phyloP scores from a whole-genome alignment of 2,888 invertebrate species.

The Drosophila macrospina region DNA sequence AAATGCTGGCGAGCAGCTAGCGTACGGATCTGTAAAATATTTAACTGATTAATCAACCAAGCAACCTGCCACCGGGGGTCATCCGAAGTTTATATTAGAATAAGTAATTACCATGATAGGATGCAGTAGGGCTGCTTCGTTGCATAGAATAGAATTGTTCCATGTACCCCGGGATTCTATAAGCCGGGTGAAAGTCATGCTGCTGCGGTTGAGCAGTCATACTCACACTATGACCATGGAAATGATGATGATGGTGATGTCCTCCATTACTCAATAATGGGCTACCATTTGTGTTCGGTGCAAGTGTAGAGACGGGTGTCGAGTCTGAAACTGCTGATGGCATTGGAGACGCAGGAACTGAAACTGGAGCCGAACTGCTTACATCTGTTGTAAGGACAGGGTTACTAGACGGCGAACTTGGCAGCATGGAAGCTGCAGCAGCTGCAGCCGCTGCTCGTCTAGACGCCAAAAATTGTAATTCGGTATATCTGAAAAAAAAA shows the following conservation, averaged over 20 bases:
- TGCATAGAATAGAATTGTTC: constrained; percentile 91
- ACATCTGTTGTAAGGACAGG: constrained; percentile 62
- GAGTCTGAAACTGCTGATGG: constrained; percentile 40
- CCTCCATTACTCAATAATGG: constrained; percentile 40
- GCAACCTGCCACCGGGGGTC: too few species aligned
- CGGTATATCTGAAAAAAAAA: constrained; percentile 84
- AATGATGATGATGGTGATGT: constrained; percentile 63
- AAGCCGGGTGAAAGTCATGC: constrained; percentile 88
- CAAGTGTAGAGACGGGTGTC: constrained; percentile 22
- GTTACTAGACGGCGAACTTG: constrained; percentile 57
- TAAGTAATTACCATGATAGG: constrained; percentile 88
- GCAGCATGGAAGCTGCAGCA: constrained; percentile 85
- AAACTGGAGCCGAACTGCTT: constrained; percentile 49
- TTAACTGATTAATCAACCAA: neutral
- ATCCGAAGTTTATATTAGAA: too few species aligned
- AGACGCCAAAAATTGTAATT: constrained; percentile 85
- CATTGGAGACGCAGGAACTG: constrained; percentile 17
- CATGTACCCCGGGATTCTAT: constrained; percentile 91
- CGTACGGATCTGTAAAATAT: constrained; percentile 74
- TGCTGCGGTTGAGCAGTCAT: constrained; percentile 86
- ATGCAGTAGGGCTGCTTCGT: constrained; percentile 88
- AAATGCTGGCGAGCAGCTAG: constrained; percentile 79
- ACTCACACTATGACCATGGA: constrained; percentile 54
- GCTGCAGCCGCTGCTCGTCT: constrained; percentile 86
- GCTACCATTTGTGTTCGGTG: constrained; percentile 31